A percentile compares a stretch with the other conserved stretches of the same genome.
These are phyloP conservation scores for Callinectes sapidus DNA, from an alignment of 2,888 invertebrate species.

Conservation along the genomic window DNA sequence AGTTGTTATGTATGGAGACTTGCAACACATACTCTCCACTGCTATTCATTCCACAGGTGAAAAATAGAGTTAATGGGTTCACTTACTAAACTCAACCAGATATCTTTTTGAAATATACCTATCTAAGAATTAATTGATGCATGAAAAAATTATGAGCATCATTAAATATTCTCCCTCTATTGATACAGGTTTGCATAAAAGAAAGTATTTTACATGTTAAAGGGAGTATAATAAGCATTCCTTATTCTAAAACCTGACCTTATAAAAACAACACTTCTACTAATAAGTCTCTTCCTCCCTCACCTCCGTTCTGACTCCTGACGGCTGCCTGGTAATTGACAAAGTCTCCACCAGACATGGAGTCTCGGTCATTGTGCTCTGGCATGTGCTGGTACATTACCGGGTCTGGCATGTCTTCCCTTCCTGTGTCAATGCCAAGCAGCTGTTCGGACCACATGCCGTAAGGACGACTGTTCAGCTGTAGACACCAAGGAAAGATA, in stretches of 20 bases:
- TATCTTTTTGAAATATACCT: background rate
- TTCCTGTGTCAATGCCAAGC: background rate
- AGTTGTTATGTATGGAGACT: background rate
- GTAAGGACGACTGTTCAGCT: constrained; percentile 67
- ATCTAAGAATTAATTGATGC: background rate
- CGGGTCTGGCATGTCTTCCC: background rate
- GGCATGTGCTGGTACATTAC: background rate
- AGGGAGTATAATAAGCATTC: no score
- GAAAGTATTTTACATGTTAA: no score
- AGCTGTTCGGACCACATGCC: constrained; percentile 60
- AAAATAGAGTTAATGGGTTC: no score
- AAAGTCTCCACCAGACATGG: constrained; percentile 54
- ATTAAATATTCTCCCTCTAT: background rate
- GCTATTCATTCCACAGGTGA: background rate
- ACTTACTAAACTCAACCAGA: no score
- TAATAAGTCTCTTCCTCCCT: background rate
- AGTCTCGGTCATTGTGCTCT: background rate
- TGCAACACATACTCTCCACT: background rate
- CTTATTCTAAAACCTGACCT: no score
- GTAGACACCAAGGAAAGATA: background rate
- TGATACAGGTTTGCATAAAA: no score
- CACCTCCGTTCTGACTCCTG: constrained; percentile 50
- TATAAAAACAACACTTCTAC: no score
- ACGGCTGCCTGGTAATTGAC: constrained; percentile 38
- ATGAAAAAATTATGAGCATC: background rate